phyloP scores from a whole-genome alignment of 2,113 vertebrate species.

The Grallaria varia region DNA sequence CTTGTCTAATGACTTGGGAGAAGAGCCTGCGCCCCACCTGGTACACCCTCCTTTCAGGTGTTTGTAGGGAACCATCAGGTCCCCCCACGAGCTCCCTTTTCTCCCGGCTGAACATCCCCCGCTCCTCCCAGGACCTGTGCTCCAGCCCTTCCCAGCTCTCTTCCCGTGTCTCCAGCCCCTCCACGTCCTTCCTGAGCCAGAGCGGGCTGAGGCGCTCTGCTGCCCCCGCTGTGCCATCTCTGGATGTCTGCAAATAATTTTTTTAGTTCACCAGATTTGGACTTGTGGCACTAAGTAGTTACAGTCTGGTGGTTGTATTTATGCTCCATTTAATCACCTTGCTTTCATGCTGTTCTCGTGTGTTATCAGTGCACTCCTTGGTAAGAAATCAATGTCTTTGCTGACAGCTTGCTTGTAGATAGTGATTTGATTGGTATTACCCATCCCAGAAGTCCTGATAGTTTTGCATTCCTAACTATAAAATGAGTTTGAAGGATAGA shows the following conservation, averaged over 20 bases:
- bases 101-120: neutral
- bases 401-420: neutral
- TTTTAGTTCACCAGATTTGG: neutral
- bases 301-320: neutral
- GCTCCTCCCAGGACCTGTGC: neutral
- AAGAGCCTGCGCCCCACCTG: neutral
- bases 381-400: neutral
- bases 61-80: rapidly evolving
- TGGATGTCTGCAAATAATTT: neutral
- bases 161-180: too few relatives aligned
- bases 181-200: too few relatives aligned
- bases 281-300: neutral
- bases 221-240: too few relatives aligned
- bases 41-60: neutral
- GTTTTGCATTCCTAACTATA: neutral
- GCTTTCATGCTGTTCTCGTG: neutral
- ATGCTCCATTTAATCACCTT: neutral
- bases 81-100: neutral
- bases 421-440: neutral
- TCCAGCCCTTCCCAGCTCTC: too few relatives aligned
- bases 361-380: neutral
- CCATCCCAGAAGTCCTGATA: neutral
- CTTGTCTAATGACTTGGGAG: neutral
- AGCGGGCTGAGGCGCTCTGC: too few relatives aligned
- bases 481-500: neutral